These are phyloP conservation scores for Sphaerophoria taeniata DNA, from an alignment of 2,888 invertebrate genomes.

Conservation along the genomic window DNA sequence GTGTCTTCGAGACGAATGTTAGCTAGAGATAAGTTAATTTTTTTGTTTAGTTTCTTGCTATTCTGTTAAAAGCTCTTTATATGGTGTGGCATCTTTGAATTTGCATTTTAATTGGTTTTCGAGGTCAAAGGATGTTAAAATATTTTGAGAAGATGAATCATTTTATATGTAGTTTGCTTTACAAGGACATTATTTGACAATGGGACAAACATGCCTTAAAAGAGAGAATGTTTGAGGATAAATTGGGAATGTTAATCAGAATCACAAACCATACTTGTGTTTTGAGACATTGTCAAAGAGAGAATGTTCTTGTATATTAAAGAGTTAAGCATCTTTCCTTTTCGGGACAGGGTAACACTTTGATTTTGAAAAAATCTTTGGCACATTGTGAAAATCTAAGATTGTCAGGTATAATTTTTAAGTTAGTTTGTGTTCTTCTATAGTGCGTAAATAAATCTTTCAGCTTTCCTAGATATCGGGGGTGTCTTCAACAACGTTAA, in stretches of 20 bases:
- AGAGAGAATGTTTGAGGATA: neutral
- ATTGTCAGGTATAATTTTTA: no score
- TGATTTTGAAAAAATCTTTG: no score
- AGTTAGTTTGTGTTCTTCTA: no score
- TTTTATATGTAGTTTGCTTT: neutral
- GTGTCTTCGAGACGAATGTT: slow-evolving; percentile 28
- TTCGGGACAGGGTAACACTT: no score
- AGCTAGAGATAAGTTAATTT: slow-evolving; percentile 10
- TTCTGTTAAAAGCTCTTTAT: neutral
- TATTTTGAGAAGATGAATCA: slow-evolving; percentile 2
- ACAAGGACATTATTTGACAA: neutral
- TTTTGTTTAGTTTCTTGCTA: neutral
- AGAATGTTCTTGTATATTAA: no score
- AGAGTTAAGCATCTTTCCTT: no score
- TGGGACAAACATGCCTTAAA: neutral
- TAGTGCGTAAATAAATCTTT: no score
- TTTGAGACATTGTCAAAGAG: no score
- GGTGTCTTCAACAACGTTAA: no score
- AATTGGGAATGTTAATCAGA: neutral
- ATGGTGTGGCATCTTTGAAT: neutral
- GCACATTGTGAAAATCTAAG: no score
- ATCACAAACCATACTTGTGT: neutral
- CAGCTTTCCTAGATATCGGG: no score
- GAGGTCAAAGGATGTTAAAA: slow-evolving; percentile 38
- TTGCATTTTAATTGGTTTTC: slow-evolving; percentile 53